Evolutionary conservation across 2,888 invertebrate species (phyloP), one percentile per base, ranked within the genome.

Genomic region (Sesia bembeciformis): DNA sequence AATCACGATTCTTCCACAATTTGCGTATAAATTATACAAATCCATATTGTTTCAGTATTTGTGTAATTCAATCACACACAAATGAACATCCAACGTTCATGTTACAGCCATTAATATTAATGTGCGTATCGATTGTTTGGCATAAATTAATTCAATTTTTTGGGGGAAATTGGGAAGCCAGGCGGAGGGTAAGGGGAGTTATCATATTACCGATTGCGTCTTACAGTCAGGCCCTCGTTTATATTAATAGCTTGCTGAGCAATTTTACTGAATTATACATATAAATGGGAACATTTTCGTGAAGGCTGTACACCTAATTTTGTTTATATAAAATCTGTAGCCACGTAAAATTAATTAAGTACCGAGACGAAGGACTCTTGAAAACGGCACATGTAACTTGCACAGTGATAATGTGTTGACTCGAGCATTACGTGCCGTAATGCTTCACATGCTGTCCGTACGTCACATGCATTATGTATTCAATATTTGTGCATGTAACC

Each of bases 121-220:
- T 76, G 73, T 58, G 61, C 67, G 56, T 62, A 74, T 79, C 76
- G 76, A 81, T 78, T 82, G 81, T 81, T 82, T 81, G 71, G 69
- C 67, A 73, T 65, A 81, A 81, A 84, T 81, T 82, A 82, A 84
- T 84, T 81, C 78, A 81, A 81, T 84, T 83, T 82, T 81, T 80
- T 70, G 66, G 72, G 76, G 74, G 71, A 77, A 81, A 79, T 70
- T 63, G 64, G 63, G 74, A 67, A 73, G 65, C 60, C 65, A 68
- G 64, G 52, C 43, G 67, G 63, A 65, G 57, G 58, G 60, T 59
- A 65, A 67, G 69, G 66, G 76, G 78, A 70, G 69, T 81, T 86
- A 86, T 86, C 83, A 81, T 77, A 83, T 85, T 84, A 85, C 82
- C 67, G 80, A 81, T 81, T 83, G 74, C 78, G 74, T 74, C 76